Evolutionary conservation across 2,113 vertebrate genomes (phyloP).

Genomic region (Chlorodrepanis virens): DNA sequence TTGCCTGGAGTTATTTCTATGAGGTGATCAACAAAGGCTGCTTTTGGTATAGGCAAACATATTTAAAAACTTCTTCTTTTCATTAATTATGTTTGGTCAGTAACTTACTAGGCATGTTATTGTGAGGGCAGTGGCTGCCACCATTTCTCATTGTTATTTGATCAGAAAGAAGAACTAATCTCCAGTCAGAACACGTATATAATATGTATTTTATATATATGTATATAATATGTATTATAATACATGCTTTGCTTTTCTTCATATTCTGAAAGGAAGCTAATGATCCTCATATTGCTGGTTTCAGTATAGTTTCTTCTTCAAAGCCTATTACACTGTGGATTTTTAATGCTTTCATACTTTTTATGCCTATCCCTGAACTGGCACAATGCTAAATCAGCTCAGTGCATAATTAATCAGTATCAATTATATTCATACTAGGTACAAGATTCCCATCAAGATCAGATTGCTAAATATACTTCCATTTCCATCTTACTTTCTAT

Average conservation of each 20-base stretch:
- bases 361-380: background rate
- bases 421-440: background rate
- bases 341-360: background rate
- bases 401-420: background rate
- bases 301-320: background rate
- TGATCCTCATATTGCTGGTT: background rate
- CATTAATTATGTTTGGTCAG: background rate
- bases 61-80: background rate
- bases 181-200: background rate
- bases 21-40: background rate
- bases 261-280: background rate
- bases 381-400: background rate
- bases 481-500: background rate
- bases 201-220: too few species aligned
- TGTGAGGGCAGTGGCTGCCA: background rate
- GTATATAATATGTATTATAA: background rate
- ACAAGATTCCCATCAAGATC: background rate
- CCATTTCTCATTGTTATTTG: background rate
- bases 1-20: background rate
- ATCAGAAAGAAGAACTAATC: background rate
- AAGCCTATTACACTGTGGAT: background rate
- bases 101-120: background rate
- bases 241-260: background rate
- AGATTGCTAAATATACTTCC: background rate
- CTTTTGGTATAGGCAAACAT: background rate